phyloP scores from a whole-genome alignment of 1,140 invertebrate species.

The Drosophila albomicans region DNA sequence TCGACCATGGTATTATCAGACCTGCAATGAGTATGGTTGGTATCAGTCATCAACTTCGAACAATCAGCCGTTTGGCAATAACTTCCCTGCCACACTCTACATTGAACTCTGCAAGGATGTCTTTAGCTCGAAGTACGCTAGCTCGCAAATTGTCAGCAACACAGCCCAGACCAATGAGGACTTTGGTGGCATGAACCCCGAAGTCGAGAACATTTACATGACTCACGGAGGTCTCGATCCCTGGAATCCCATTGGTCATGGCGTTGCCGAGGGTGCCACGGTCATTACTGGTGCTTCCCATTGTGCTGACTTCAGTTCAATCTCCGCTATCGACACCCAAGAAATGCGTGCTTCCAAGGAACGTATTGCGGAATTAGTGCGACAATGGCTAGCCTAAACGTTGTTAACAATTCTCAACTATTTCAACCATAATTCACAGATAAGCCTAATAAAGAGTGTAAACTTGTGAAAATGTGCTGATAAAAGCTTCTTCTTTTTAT shows the following conservation, averaged over 20 bases:
- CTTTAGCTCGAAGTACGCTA: constrained; percentile 87
- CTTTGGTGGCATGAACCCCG: constrained; percentile 87
- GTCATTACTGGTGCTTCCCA: constrained; percentile 86
- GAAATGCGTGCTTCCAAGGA: constrained; percentile 87
- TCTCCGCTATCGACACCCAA: constrained; percentile 85
- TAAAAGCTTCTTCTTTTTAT: too few relatives aligned
- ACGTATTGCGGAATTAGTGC: constrained; percentile 86
- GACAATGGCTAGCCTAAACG: constrained; percentile 86
- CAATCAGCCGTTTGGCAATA: constrained; percentile 88
- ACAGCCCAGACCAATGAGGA: constrained; percentile 87
- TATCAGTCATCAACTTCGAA: constrained; percentile 90
- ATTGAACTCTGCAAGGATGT: constrained; percentile 89
- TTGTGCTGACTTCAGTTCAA: constrained; percentile 89
- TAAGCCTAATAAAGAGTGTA: constrained; percentile 14
- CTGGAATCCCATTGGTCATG: constrained; percentile 88
- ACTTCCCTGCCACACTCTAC: constrained; percentile 87
- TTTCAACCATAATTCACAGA: background rate
- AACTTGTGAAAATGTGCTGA: too few relatives aligned
- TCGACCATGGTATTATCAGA: constrained; percentile 92
- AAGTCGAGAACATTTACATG: constrained; percentile 88
- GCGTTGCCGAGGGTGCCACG: constrained; percentile 86
- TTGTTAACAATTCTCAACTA: background rate
- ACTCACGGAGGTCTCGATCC: constrained; percentile 88
- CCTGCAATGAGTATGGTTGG: constrained; percentile 94
- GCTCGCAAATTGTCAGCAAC: constrained; percentile 85